Evolutionary conservation across 2,888 invertebrate genomes (phyloP), one percentile per base, ranked within the genome.

Genomic region (Lamellibrachia satsuma): DNA sequence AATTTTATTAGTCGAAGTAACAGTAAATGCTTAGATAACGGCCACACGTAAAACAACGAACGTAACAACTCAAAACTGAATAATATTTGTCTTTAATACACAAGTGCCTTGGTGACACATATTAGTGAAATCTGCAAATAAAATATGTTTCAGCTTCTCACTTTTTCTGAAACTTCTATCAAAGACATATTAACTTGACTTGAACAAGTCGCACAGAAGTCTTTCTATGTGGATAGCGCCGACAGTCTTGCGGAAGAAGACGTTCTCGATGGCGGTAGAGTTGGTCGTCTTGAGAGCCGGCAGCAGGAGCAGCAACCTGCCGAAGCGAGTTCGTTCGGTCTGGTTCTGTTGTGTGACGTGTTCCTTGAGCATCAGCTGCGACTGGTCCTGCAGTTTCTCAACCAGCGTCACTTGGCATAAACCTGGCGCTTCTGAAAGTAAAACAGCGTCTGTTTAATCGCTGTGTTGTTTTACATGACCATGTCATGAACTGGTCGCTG

Each of bases 201-300:
- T 97, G 93, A 97, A 97, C 97, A 98, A 97, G 95, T 98, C 98
- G 52, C 97, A 97, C 91, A 98, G 96, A 91, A 98, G 96, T 95
- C 97, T 97, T 94, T 98, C 98, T 52, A 98, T 97, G 39, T 98
- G 97, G 57, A 98, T 97, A 95, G 97, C 97, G 7, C 98, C 98
- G 93, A 98, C 97, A 0, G 98, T 98, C 93, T 98, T 97, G 93
- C 98, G 97, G 96, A 98, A 98, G 93, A 98, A 97, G 51, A 98
- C 96, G 94, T 98, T 98, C 95, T 97, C 97, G 0, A 97, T 96
- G 15, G 97, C 97, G 27, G 97, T 96, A 2, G 97, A 96, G 94
- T 97, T 97, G 92, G 97, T 96, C n/a, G 95, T 95, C 96, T 97
- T 92, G 97, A 97, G 22, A 97, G 97, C 97, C 1, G 98, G 98